phyloP scores from a whole-genome alignment of 2,888 invertebrate species.

The Ischnus inquisitorius region DNA sequence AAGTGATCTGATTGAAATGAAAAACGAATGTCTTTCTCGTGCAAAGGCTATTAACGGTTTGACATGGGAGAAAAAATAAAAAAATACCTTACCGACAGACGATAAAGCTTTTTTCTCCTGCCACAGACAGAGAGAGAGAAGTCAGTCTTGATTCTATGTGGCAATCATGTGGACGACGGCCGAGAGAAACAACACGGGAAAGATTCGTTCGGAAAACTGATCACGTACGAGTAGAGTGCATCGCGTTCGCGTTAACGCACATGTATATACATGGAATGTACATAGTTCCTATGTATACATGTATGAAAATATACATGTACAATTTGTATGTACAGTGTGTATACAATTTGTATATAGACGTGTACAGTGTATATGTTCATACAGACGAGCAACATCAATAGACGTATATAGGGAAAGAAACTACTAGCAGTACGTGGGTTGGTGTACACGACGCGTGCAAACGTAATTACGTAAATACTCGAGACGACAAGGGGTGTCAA shows the following conservation, averaged over 20 bases:
- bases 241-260: slow-evolving; percentile 46
- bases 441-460: slow-evolving; percentile 24
- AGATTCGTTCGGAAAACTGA: slow-evolving; percentile 42
- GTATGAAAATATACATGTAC: background rate
- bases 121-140: background rate
- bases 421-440: background rate
- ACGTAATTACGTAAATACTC: slow-evolving; percentile 58
- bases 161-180: background rate
- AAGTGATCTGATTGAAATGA: background rate
- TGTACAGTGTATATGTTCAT: background rate
- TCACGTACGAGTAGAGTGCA: slow-evolving; percentile 52
- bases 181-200: background rate
- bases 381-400: background rate
- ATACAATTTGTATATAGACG: background rate
- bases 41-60: slow-evolving; percentile 15
- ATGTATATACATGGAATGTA: background rate
- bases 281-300: background rate
- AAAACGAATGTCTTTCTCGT: background rate
- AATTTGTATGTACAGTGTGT: background rate
- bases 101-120: slow-evolving; percentile 5
- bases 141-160: slow-evolving; percentile 4
- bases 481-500: slow-evolving; percentile 52
- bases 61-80: background rate
- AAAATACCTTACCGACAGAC: slow-evolving; percentile 4
- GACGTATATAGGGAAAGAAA: background rate